Evolutionary conservation across 2,888 invertebrate species (phyloP), one percentile per base, ranked within the genome.

Genomic region (Hymenopus coronatus): DNA sequence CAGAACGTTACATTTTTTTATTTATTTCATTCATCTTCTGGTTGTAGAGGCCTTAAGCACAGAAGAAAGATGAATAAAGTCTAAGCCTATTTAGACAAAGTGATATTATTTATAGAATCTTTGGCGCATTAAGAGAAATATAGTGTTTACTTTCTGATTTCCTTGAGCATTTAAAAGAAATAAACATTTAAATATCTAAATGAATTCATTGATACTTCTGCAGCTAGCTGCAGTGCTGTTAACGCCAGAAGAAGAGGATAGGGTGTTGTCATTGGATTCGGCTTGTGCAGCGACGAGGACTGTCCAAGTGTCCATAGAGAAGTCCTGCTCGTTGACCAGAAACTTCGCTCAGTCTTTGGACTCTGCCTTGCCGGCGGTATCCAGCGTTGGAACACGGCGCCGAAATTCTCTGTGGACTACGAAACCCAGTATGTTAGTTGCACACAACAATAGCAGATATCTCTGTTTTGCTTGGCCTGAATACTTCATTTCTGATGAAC

Each of bases 361-460:
- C 20, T 70, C 54, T 20, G 54, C 54, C 54, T 25, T 70, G 4
- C 54, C 87, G 12, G 28, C 33, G 20, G 7, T 82, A 12, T 87
- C 87, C n/a, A 87, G 87, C 27, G 87, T 87, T 28, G 87, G 82
- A 9, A 87, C 87, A 14, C 25, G 82, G 27, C 46, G 87, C 27
- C 20, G 87, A 27, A 87, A 87, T 30, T 87, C 87, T 7, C 81
- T 87, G 82, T 87, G 87, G 87, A 27, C 82, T 27, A n/a, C 82
- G 82, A 70, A 82, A 81, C 8, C 54, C 1, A 54, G 86, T 86
- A 86, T 28, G 86, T 86, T n/a, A 25, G 15, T 27, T 28, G n/a
- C 15, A 28, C 20, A 27, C 28, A 20, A 70, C 20, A 25, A 70
- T 70, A 70, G 14, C 54, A 70, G 25, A 70, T 4, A 70, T 20